These are phyloP conservation scores for Dasyornis broadbenti DNA, from an alignment of 2,113 vertebrate genomes.

Conservation along the genomic window DNA sequence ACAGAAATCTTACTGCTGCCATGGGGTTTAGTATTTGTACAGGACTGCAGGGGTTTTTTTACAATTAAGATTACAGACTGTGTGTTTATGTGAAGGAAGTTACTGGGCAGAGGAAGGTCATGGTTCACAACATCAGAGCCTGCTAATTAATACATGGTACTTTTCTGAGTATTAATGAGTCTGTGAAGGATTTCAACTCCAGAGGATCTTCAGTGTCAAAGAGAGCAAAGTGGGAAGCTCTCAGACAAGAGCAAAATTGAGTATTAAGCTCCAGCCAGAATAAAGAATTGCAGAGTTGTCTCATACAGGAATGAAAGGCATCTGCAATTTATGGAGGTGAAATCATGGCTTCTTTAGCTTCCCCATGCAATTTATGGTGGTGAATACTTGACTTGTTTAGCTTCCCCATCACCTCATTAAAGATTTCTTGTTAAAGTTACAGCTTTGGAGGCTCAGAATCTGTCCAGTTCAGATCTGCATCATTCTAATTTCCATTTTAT, in stretches of 20 bases:
- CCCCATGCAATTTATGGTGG: background rate
- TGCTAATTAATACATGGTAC: background rate
- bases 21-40: background rate
- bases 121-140: background rate
- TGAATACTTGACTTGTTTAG: background rate
- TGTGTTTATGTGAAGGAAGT: background rate
- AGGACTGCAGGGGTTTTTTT: background rate
- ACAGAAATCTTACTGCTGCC: background rate
- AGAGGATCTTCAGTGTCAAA: background rate
- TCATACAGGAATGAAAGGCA: background rate
- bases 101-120: background rate
- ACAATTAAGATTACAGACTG: background rate
- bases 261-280: background rate
- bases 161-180: background rate
- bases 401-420: background rate
- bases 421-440: conserved; percentile 18
- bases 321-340: background rate
- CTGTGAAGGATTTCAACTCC: background rate
- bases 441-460: background rate
- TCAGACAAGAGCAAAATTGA: background rate
- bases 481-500: background rate
- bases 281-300: conserved; percentile 14
- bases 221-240: background rate
- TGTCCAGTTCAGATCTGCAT: background rate
- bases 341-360: background rate